phyloP scores from a whole-genome alignment of 2,888 invertebrate genomes.

The Polia nebulosa region DNA sequence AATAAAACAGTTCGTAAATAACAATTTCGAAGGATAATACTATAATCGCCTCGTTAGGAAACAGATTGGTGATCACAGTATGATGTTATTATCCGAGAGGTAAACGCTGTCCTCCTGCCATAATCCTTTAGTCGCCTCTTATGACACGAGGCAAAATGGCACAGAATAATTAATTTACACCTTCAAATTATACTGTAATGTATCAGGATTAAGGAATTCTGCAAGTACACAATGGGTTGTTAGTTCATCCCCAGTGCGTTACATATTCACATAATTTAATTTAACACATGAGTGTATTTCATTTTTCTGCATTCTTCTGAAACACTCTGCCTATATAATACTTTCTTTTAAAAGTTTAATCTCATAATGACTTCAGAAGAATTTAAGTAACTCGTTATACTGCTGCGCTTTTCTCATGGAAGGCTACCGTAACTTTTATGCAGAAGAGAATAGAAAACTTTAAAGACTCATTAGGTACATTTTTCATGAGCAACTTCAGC shows the following conservation, averaged over 20 bases:
- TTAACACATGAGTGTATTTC: background rate
- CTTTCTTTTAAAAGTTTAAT: background rate
- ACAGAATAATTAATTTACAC: constrained; percentile 57
- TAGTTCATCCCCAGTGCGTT: constrained; percentile 16
- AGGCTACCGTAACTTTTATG: constrained; percentile 20
- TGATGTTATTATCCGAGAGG: constrained; percentile 40
- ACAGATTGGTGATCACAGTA: constrained; percentile 33
- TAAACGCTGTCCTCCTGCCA: constrained; percentile 32
- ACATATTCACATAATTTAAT: constrained; percentile 20
- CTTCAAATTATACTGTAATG: constrained; percentile 49
- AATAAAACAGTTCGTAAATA: background rate
- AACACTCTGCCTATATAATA: background rate
- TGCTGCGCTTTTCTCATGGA: constrained; percentile 12
- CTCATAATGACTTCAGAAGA: constrained; percentile 14
- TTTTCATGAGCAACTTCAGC: constrained; percentile 58
- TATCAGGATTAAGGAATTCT: constrained; percentile 45
- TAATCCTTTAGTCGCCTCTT: constrained; percentile 43
- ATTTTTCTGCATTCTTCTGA: background rate
- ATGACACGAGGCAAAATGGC: constrained; percentile 29
- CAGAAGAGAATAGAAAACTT: constrained; percentile 47
- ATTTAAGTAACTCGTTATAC: constrained; percentile 21
- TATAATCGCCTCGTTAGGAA: constrained; percentile 26
- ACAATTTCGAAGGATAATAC: constrained; percentile 13
- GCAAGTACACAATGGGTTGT: constrained; percentile 28
- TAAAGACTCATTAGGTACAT: constrained; percentile 58